A percentile compares a stretch with the other conserved stretches of the same genome.
Conservation (phyloP, 2,113 vertebrate species). For the Hemichromis elongatus region DNA sequence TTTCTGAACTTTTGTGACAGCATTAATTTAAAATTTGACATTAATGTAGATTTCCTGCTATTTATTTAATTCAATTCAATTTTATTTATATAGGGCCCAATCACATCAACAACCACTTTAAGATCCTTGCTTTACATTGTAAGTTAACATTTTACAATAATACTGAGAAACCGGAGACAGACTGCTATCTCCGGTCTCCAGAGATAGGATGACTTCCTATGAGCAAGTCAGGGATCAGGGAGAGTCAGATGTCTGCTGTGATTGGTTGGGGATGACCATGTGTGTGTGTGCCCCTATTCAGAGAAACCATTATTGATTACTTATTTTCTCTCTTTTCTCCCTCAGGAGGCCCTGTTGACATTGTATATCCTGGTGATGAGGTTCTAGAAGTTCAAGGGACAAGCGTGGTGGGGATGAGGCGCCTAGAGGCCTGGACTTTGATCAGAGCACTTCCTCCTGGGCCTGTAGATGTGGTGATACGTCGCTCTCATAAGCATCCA, state of each 20-base stretch:
- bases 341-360: slow-evolving; percentile 69
- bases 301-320: not conserved
- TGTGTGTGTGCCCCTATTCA: too few relatives aligned
- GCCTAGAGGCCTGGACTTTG: slow-evolving; percentile 73
- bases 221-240: not conserved
- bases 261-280: not conserved
- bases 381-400: slow-evolving; percentile 65
- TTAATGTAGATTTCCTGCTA: not conserved
- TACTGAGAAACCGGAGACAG: not conserved
- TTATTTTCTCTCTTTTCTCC: not conserved
- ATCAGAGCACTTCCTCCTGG: slow-evolving; percentile 70
- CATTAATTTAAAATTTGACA: not conserved
- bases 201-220: too few relatives aligned
- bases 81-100: not conserved
- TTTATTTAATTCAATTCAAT: not conserved
- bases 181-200: too few relatives aligned
- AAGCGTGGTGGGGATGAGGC: slow-evolving; percentile 62
- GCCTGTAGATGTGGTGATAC: slow-evolving; percentile 68
- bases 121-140: not conserved
- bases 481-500: slow-evolving; percentile 24
- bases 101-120: not conserved
- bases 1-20: not conserved
- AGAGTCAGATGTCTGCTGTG: not conserved
- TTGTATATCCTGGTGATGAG: slow-evolving; percentile 71
- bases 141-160: not conserved